These are phyloP conservation scores for Nibea albiflora DNA, from an alignment of 2,113 vertebrate species.

Conservation along the genomic window DNA sequence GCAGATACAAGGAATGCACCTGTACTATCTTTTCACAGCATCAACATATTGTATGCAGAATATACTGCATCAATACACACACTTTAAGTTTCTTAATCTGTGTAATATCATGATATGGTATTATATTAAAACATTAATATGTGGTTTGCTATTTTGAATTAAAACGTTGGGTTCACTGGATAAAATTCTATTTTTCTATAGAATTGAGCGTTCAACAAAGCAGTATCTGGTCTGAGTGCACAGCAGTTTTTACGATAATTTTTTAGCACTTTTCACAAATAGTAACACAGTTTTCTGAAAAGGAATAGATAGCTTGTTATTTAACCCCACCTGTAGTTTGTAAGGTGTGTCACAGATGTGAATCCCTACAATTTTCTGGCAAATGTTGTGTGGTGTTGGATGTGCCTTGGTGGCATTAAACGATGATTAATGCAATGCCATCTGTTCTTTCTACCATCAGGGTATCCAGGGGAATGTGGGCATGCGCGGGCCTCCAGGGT, in stretches of 20 bases:
- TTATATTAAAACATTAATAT: not conserved
- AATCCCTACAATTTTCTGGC: not conserved
- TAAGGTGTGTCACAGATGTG: not conserved
- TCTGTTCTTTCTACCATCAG: slow-evolving; percentile 66
- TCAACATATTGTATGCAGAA: not conserved
- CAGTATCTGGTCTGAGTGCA: not conserved
- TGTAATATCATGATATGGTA: too few species aligned
- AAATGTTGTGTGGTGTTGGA: not conserved
- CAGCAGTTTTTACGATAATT: not conserved
- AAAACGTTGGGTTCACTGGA: not conserved
- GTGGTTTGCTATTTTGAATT: not conserved
- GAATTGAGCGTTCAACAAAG: not conserved
- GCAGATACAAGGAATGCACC: slow-evolving; percentile 20
- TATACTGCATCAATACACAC: not conserved
- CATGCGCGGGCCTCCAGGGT: slow-evolving; percentile 84
- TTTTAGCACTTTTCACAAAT: not conserved
- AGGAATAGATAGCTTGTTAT: not conserved
- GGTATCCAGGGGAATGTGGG: slow-evolving; percentile 86
- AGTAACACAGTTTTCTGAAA: not conserved
- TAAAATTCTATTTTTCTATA: too few species aligned
- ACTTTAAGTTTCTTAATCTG: not conserved
- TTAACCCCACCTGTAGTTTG: not conserved
- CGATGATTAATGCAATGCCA: not conserved
- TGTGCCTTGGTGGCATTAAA: not conserved
- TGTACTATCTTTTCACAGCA: slow-evolving; percentile 9